These are phyloP conservation scores for Trichogramma dendrolimi DNA, from an alignment of 2,888 invertebrate genomes.

Conservation along the genomic window DNA sequence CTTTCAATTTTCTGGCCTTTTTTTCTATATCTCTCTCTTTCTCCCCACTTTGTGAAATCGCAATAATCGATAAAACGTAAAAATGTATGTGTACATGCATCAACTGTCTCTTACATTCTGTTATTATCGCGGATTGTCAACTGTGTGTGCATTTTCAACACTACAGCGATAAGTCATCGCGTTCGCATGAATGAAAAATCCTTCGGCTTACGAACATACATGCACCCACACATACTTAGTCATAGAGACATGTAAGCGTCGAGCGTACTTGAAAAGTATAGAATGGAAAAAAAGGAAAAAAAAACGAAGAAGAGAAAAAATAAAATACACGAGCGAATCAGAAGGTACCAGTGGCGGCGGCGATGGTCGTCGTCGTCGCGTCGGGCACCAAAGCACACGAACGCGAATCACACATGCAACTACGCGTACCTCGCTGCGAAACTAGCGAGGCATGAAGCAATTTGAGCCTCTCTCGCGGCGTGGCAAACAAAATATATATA, in stretches of 20 bases:
- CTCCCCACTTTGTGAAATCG: too few relatives aligned
- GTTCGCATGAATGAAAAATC: slow-evolving; percentile 20
- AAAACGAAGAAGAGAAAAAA: slow-evolving; percentile 15
- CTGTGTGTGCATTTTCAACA: too few relatives aligned
- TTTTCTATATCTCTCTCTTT: too few relatives aligned
- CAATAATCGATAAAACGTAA: too few relatives aligned
- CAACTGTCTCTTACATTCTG: too few relatives aligned
- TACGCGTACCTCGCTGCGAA: slow-evolving; percentile 5
- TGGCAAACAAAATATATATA: background rate
- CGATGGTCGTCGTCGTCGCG: too few relatives aligned
- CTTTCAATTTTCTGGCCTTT: too few relatives aligned
- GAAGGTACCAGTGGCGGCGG: slow-evolving; percentile 10
- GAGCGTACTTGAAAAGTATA: slow-evolving; percentile 13
- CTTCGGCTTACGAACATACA: slow-evolving; percentile 4
- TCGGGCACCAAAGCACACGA: background rate
- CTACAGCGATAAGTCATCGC: too few relatives aligned
- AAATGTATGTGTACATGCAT: too few relatives aligned
- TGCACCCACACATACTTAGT: slow-evolving; percentile 2
- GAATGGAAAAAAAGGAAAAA: slow-evolving; percentile 15
- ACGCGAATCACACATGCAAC: background rate
- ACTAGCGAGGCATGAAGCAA: slow-evolving; percentile 31
- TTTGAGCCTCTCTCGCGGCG: slow-evolving; percentile 25
- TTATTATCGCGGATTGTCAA: too few relatives aligned
- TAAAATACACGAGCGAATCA: slow-evolving; percentile 8
- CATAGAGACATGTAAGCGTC: slow-evolving; percentile 17